Base-by-base conservation (phyloP, 1,140 invertebrate species). In the Bombus impatiens region DNA sequence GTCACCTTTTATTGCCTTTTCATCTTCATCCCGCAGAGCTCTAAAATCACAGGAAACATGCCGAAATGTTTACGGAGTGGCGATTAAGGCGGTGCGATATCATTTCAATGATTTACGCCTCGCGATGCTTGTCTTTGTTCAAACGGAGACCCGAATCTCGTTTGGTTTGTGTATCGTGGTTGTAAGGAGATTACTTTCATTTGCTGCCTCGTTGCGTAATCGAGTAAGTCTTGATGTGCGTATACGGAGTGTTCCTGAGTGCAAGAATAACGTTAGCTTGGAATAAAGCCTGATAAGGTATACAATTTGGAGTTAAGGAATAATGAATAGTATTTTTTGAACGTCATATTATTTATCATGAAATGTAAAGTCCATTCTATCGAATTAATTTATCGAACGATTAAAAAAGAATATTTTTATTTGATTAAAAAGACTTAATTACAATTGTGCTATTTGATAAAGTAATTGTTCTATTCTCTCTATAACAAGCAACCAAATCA, bases 71-170 rank as follows among this genome's bases (percentile, higher is more conserved):
- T 84, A 59, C 70, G 65, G 75, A 57, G 3, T 44, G 75, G 62
- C 75, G 82, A 84, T 84, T 84, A 84, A 78, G 65, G 37, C 37
- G 75, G 28, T n/a, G 65, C 47, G 82, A 78, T 84, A 84, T 84
- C 74, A 84, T 78, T 84, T 37, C 82, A 37, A 28, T 77, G 82
- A 84, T 84, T 84, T 84, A 70, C 82, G 35, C 40, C 44, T 78
- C 28, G 35, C 18, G 35, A 12, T 53, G 53, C 42, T 82, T 82
- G 70, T 3, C n/a, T n/a, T 74, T 62, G 53, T 74, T 62, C n/a
- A 62, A 82, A 22, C 40, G 18, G 25, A 53, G 44, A n/a, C 37
- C 18, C 18, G 37, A n/a, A 28, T 40, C 65, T 80, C 67, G 67
- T 80, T 80, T 53, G 35, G 28, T 3, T 35, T 35, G 68, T 72